Evolutionary conservation across 1,140 invertebrate species (phyloP).

Genomic region (Riptortus pedestris): DNA sequence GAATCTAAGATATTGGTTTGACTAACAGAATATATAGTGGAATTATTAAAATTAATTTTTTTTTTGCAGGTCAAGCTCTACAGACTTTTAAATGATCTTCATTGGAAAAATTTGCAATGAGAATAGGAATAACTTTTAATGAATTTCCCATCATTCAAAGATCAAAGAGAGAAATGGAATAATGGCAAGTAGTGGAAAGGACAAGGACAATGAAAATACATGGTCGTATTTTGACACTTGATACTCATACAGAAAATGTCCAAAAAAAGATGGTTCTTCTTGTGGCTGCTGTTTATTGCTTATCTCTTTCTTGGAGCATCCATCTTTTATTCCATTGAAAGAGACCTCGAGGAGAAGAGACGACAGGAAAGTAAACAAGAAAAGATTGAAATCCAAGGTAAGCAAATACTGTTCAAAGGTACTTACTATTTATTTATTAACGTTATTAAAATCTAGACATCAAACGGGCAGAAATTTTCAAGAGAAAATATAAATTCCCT

Average conservation of each 20-base stretch:
- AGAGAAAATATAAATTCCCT: too few species aligned
- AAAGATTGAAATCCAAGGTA: neutral
- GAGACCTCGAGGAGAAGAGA: conserved; percentile 48
- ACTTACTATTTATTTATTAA: neutral
- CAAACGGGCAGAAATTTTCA: too few species aligned
- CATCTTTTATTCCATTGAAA: conserved; percentile 68
- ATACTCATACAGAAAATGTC: conserved; percentile 48
- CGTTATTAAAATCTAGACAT: neutral
- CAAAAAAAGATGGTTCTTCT: conserved; percentile 64
- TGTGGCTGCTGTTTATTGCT: conserved; percentile 60
- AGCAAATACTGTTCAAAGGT: neutral
- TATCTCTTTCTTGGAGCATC: conserved; percentile 65
- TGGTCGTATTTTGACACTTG: neutral
- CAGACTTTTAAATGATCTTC: too few species aligned
- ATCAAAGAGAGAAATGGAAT: neutral
- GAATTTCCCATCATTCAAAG: too few species aligned
- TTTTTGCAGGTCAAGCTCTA: too few species aligned
- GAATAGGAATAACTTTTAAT: too few species aligned
- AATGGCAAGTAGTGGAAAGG: neutral
- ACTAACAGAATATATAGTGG: too few species aligned
- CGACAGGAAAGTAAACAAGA: conserved; percentile 32
- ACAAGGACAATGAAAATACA: conserved; percentile 3
- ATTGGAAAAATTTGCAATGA: too few species aligned
- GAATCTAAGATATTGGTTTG: too few species aligned
- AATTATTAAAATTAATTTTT: too few species aligned